Base-by-base conservation (phyloP, 2,797 vertebrate genomes). In the Trachurus trachurus region DNA sequence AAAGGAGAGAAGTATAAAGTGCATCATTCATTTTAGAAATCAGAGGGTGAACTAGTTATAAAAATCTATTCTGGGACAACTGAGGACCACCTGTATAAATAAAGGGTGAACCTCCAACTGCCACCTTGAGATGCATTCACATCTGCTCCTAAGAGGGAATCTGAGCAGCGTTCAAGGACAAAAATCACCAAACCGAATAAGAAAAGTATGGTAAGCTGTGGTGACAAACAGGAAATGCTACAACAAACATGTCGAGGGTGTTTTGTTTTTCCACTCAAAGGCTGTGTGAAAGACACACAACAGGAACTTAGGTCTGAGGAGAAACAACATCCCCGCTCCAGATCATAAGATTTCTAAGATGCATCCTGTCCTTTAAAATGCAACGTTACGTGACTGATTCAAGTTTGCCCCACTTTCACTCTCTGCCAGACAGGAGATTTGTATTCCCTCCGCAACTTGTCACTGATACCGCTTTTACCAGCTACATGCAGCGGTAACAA, bases 181-280 rank as follows among this genome's bases (percentile, higher is more conserved):
- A 49, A 57, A 74, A 69, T 45, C 71, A 71, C 80, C 31, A 79
- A 65, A 78, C 53, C 40, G 68, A 85, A 71, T 57, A 52, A 69
- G 47, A 67, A 73, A 71, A 66, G 50, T 53, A 31, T 57, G 68
- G 37, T 78, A 78, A 76, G 70, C 39, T 40, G 60, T 21, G 45
- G 58, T 49, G 66, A 71, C 71, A 91, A 80, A 85, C 73, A 85
- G 77, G 74, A 86, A 89, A 78, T 71, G 76, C 50, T 74, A 47
- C 60, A 78, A 71, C 71, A 74, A 76, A 88, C 63, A 79, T 77
- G 66, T 42, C 0, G 42, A 19, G 60, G 72, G 39, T 49, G 58
- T 57, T 67, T 69, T 45, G 47, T 34, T 5, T 40, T 15, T 15
- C 40, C 53, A 71, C 69, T 79, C 45, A 61, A 71, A 71, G 29